Base-by-base conservation (phyloP, 1,140 invertebrate genomes). In the Ceratina australensis region DNA sequence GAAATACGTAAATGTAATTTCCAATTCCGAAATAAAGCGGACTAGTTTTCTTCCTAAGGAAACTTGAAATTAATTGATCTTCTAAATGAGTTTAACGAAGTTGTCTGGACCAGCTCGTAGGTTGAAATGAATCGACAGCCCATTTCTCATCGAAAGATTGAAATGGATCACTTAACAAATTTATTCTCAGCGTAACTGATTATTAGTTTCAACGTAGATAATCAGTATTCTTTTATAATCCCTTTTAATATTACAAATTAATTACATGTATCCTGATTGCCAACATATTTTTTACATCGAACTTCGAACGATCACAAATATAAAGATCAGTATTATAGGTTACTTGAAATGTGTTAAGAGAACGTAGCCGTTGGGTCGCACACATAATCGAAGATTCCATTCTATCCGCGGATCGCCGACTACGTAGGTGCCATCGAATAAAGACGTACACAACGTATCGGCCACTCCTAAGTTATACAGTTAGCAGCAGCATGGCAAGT, bases 401-500 rank as follows among this genome's bases (percentile, higher is more conserved):
- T 18, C 13, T 16, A 24, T 57, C 33, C 7, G 16, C 20, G 33
- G 54, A 7, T 24, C 24, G 13, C 20, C 20, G 20, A 22, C 0
- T n/a, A 49, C 47, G 2, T 52, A 52, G 18, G 33, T 2, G 56
- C 47, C 28, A 26, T 57, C 24, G 33, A 54, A 77, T 71, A 77
- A 57, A 77, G 74, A 77, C 74, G 74, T 77, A 64, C 60, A 56
- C 49, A 3, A 28, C 22, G 59, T 72, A 78, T 78, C 68, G 75
- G 60, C 75, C 75, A 72, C 75, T 78, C 68, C 75, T 78, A 72
- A 78, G 20, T 69, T 76, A 76, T 71, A 71, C 74, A 77, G 74
- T 77, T 77, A 77, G 66, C 74, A 52, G 52, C 52, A 18, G 63
- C 42, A 78, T 33, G 28, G 28, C 28, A 33, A n/a, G 59, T 50